A percentile compares a stretch with the other conserved stretches of the same genome.
phyloP scores from a whole-genome alignment of 1,140 invertebrate species.

The Musca vetustissima region DNA sequence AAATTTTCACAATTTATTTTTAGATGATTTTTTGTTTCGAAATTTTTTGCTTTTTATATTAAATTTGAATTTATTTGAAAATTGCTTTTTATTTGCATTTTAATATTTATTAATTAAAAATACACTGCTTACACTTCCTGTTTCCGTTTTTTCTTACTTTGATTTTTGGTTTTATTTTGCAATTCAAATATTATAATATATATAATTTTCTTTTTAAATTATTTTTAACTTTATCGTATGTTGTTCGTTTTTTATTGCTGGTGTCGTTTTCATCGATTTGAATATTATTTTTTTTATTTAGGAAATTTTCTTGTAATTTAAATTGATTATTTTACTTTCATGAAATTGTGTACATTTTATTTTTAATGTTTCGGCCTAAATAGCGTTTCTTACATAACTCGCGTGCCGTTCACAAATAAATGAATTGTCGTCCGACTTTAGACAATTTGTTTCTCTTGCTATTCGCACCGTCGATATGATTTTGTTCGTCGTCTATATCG shows the following conservation, averaged over 20 bases:
- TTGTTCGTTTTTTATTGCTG: too few relatives aligned
- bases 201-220: not conserved
- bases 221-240: not conserved
- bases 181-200: not conserved
- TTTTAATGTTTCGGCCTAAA: conserved; percentile 25
- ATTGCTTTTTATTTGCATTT: not conserved
- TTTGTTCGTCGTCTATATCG: conserved; percentile 40
- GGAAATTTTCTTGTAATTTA: not conserved
- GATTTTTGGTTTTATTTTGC: conserved; percentile 15
- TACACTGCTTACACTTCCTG: conserved; percentile 1
- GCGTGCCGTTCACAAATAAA: conserved; percentile 12
- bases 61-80: not conserved
- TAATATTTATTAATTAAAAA: not conserved
- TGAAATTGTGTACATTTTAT: conserved; percentile 12
- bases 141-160: conserved; percentile 2
- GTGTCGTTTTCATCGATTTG: not conserved
- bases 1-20: conserved; percentile 13
- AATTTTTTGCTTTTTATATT: not conserved
- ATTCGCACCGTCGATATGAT: conserved; percentile 7
- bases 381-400: conserved; percentile 29
- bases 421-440: conserved; percentile 21
- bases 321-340: not conserved
- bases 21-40: not conserved
- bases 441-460: conserved; percentile 19
- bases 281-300: not conserved